Percentiles rank a stretch among this genome's conserved stretches.
Conservation (phyloP, 2,888 invertebrate species). For the Tricholauxania praeusta region DNA sequence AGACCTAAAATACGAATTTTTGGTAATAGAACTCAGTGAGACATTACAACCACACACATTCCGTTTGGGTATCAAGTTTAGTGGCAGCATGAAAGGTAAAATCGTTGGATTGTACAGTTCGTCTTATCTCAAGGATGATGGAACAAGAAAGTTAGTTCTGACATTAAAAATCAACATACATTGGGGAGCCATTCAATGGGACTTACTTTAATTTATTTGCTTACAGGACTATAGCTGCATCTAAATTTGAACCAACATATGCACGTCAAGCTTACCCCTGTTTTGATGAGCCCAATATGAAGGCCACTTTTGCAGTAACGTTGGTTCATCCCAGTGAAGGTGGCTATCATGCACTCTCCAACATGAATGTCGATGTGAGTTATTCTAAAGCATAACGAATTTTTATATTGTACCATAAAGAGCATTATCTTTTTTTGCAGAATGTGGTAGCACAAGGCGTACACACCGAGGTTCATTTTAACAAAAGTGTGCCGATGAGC, state of each 20-base stretch:
- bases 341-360: slow-evolving; percentile 83
- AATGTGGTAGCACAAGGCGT: slow-evolving; percentile 63
- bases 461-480: slow-evolving; percentile 78
- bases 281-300: slow-evolving; percentile 93
- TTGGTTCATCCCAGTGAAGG: slow-evolving; percentile 77
- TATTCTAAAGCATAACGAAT: background rate
- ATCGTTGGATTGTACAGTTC: slow-evolving; percentile 84
- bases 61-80: slow-evolving; percentile 67
- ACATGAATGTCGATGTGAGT: slow-evolving; percentile 80
- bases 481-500: slow-evolving; percentile 91
- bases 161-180: background rate
- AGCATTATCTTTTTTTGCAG: slow-evolving; percentile 31
- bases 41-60: slow-evolving; percentile 42
- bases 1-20: slow-evolving; percentile 57
- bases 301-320: slow-evolving; percentile 85
- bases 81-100: slow-evolving; percentile 75
- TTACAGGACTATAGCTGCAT: slow-evolving; percentile 84
- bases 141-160: slow-evolving; percentile 49
- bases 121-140: slow-evolving; percentile 70
- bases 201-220: slow-evolving; percentile 2
- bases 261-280: slow-evolving; percentile 95
- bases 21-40: slow-evolving; percentile 57
- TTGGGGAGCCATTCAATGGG: too few species aligned
- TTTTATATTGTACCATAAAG: background rate
- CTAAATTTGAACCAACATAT: slow-evolving; percentile 95